Evolutionary conservation across 2,888 invertebrate species (phyloP).

Genomic region (Stratiomys singularior): DNA sequence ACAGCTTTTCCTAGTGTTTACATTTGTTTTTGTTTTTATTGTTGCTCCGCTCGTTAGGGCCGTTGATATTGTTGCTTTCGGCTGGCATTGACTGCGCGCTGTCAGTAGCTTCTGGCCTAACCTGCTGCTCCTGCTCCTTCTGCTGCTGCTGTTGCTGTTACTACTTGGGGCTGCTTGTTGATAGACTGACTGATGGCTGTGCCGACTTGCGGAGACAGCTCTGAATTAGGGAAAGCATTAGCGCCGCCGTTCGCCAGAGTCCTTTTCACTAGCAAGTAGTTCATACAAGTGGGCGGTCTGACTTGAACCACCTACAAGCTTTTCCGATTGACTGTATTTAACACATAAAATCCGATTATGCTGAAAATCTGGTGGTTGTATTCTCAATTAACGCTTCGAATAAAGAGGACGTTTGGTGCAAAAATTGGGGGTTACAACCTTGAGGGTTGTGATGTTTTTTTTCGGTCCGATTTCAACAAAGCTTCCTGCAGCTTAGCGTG

Average conservation of each 20-base stretch:
- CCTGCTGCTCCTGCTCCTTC: no score
- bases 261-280: not conserved
- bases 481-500: no score
- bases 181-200: slow-evolving; percentile 26
- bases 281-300: not conserved
- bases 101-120: not conserved
- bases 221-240: not conserved
- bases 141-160: no score
- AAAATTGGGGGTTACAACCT: no score
- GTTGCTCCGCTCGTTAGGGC: not conserved
- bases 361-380: no score
- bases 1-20: slow-evolving; percentile 39
- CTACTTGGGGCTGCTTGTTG: slow-evolving; percentile 16
- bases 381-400: no score
- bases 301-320: not conserved
- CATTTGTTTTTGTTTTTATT: slow-evolving; percentile 42
- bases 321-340: slow-evolving; percentile 1
- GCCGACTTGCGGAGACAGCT: slow-evolving; percentile 11
- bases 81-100: not conserved
- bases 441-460: no score
- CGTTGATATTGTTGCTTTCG: not conserved
- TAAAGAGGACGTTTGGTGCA: no score
- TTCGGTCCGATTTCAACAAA: no score
- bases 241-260: not conserved
- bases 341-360: slow-evolving; percentile 1